phyloP scores from a whole-genome alignment of 1,140 invertebrate species.

The Scaptomyza pallida region DNA sequence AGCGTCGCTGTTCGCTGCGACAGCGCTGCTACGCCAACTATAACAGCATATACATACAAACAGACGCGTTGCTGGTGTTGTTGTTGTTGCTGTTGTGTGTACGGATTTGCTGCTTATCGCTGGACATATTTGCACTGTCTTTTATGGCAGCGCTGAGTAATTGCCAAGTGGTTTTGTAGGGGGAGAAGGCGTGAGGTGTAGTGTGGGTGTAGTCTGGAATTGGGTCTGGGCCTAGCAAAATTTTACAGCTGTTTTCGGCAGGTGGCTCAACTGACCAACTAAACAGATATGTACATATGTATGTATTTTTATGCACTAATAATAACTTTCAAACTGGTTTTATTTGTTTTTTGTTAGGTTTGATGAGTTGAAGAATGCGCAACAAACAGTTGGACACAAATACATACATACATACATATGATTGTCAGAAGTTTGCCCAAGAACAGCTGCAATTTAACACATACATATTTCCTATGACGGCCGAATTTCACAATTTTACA shows the following conservation, averaged over 20 bases:
- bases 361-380: background rate
- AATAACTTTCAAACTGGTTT: conserved; percentile 76
- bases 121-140: conserved; percentile 51
- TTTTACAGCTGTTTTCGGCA: conserved; percentile 37
- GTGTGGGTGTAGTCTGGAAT: background rate
- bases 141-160: conserved; percentile 60
- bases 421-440: conserved; percentile 1
- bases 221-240: conserved; percentile 19
- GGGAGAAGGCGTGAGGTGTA: background rate
- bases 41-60: conserved; percentile 15
- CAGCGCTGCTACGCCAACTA: conserved; percentile 30
- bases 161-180: conserved; percentile 26
- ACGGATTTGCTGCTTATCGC: conserved; percentile 60
- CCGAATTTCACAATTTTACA: conserved; percentile 45
- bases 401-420: conserved; percentile 9
- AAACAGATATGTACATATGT: conserved; percentile 47
- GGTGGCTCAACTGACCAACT: conserved; percentile 57
- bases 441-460: conserved; percentile 19
- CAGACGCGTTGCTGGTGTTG: conserved; percentile 6
- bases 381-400: conserved; percentile 2
- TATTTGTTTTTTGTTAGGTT: conserved; percentile 43
- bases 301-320: conserved; percentile 1
- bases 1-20: conserved; percentile 5
- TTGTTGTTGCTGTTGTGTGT: conserved; percentile 32
- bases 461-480: conserved; percentile 17